Base-by-base conservation (phyloP, 2,113 vertebrate species). In the Mormoops blainvillei region DNA sequence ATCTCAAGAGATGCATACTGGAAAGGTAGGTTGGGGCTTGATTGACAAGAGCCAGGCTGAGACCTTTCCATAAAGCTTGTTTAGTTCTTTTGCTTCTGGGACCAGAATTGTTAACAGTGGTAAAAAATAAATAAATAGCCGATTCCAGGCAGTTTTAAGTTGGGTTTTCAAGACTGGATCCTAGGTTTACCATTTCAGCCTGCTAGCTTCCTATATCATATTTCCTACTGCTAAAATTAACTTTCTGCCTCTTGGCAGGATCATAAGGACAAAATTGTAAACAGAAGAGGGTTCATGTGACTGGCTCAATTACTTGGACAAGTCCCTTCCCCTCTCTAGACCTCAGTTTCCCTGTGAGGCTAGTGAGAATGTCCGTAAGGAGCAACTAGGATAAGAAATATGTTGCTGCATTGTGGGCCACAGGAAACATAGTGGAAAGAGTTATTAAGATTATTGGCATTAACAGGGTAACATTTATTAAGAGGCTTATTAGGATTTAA, bases 201-300 rank as follows among this genome's bases (percentile, higher is more conserved):
- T 0, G 16, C 19, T 93, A 84, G 38, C 28, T 33, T 80, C 70
- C 70, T 89, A 81, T 91, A 94, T 98, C 97, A 97, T 65, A 96
- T 98, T 96, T 97, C 96, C 38, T 96, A 77, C n/a, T 94, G 65
- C 97, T 98, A 97, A 97, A 97, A 97, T 97, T 98, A 96, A 81
- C 92, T 92, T 94, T 92, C 38, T 93, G 70, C 31, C 52, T 77
- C 52, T 95, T 94, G 81, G 63, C 56, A 96, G 65, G 61, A 54
- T 85, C 91, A 80, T 81, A 48, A 96, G 76, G 48, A 92, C 84
- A 96, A 95, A 96, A 90, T 14, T 96, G 6, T 97, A 93, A 89
- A 96, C 70, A 96, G 87, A 93, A 90, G 70, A 78, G 22, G n/a
- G 22, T 95, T 96, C 89, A 77, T 78, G n/a, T 94, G 71, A 94